A percentile compares a stretch with the other conserved stretches of the same genome.
phyloP scores from a whole-genome alignment of 2,888 invertebrate genomes.

The Dioctria rufipes region DNA sequence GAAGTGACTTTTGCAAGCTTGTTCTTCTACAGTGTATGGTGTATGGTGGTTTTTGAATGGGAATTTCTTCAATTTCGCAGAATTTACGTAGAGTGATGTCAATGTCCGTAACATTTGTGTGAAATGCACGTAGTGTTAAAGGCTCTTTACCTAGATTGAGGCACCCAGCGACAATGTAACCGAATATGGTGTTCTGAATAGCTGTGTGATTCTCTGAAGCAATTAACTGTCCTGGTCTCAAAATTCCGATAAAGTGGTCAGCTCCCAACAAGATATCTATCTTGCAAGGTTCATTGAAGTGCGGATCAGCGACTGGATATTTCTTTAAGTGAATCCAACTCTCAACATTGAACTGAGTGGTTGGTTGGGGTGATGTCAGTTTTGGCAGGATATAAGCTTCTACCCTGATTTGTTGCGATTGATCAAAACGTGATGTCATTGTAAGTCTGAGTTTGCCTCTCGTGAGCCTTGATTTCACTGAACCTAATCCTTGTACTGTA shows the following conservation, averaged over 20 bases:
- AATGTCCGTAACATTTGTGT: not conserved
- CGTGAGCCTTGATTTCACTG: too few relatives aligned
- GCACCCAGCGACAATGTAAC: not conserved
- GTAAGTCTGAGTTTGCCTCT: too few relatives aligned
- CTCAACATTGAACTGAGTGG: not conserved
- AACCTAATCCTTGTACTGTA: too few relatives aligned
- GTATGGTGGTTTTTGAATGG: not conserved
- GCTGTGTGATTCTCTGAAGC: not conserved
- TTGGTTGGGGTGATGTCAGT: not conserved
- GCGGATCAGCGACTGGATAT: too few relatives aligned
- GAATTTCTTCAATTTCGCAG: not conserved
- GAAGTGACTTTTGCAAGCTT: not conserved
- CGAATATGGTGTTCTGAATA: constrained; percentile 3
- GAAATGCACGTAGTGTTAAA: not conserved
- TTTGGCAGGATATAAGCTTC: not conserved
- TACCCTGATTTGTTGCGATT: not conserved
- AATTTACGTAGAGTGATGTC: constrained; percentile 1
- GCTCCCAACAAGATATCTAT: too few relatives aligned
- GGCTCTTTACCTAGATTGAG: not conserved
- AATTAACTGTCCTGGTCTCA: not conserved
- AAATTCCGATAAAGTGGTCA: not conserved
- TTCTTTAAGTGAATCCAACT: too few relatives aligned
- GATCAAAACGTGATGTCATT: too few relatives aligned
- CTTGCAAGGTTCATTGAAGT: not conserved
- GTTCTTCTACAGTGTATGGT: not conserved